Percentiles rank a stretch among this genome's conserved stretches.
Evolutionary conservation across 2,113 vertebrate species (phyloP).

Genomic region (Melanotaenia duboulayi): DNA sequence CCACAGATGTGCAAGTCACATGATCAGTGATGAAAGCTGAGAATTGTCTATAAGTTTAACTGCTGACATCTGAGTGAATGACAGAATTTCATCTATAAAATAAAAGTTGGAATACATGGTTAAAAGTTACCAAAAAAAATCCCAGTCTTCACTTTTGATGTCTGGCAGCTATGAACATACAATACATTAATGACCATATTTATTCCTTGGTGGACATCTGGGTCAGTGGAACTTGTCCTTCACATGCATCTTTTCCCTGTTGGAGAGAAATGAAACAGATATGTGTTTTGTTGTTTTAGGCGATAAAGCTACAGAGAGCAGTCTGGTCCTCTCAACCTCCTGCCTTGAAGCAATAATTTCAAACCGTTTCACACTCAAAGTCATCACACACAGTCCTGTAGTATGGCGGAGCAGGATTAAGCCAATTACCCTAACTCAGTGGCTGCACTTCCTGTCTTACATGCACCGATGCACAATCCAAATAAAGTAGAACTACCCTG

Average conservation of each 20-base stretch:
- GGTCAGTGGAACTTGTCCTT: constrained; percentile 30
- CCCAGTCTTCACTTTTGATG: not conserved
- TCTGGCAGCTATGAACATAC: not conserved
- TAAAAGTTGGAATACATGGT: not conserved
- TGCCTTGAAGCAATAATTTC: constrained; percentile 38
- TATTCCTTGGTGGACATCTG: not conserved
- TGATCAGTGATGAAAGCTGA: no score
- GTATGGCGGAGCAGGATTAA: constrained; percentile 2
- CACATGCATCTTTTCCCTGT: constrained; percentile 41
- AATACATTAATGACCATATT: not conserved
- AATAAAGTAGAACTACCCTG: constrained; percentile 10
- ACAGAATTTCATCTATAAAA: not conserved
- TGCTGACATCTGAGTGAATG: not conserved
- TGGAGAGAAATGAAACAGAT: constrained; percentile 61
- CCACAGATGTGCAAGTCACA: no score
- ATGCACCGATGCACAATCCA: not conserved
- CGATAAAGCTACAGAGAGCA: constrained; percentile 29
- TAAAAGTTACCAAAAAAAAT: not conserved
- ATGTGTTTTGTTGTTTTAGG: constrained; percentile 51
- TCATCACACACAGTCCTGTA: not conserved
- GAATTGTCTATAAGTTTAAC: not conserved
- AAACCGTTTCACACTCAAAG: constrained; percentile 6
- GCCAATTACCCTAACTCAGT: constrained; percentile 17
- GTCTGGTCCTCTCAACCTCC: constrained; percentile 40
- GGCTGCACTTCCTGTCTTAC: constrained; percentile 1